A percentile compares a stretch with the other conserved stretches of the same genome.
Evolutionary conservation across 2,113 vertebrate species (phyloP).

Genomic region (Syngnathus scovelli): DNA sequence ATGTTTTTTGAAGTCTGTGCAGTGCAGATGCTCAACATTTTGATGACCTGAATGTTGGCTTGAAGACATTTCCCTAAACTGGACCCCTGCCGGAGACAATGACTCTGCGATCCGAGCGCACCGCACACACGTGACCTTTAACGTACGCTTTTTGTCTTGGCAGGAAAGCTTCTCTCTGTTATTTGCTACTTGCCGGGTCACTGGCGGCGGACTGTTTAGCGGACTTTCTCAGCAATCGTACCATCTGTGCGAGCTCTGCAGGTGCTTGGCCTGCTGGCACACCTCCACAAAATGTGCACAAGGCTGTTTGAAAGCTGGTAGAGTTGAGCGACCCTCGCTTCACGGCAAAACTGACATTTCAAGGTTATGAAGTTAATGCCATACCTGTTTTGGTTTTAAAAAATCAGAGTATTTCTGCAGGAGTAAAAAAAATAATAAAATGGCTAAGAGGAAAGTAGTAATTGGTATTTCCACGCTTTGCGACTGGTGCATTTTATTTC

Average conservation of each 20-base stretch:
- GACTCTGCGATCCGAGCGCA: background rate
- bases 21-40: too few species aligned
- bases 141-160: constrained; percentile 27
- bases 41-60: too few species aligned
- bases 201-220: constrained; percentile 45
- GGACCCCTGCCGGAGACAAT: background rate
- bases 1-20: background rate
- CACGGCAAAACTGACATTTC: too few species aligned
- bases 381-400: too few species aligned
- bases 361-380: too few species aligned
- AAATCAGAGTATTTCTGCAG: too few species aligned
- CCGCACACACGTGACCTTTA: constrained; percentile 11
- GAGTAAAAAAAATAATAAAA: too few species aligned
- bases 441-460: too few species aligned
- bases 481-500: too few species aligned
- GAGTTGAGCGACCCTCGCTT: background rate
- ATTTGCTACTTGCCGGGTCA: constrained; percentile 36
- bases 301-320: constrained; percentile 17
- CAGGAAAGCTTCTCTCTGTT: constrained; percentile 18
- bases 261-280: constrained; percentile 48
- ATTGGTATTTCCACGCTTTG: too few species aligned
- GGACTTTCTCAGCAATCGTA: constrained; percentile 43
- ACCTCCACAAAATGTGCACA: constrained; percentile 56
- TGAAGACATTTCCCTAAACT: too few species aligned
- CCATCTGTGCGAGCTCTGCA: constrained; percentile 54